phyloP scores from a whole-genome alignment of 2,113 vertebrate genomes.

The Oreochromis tanganicae region DNA sequence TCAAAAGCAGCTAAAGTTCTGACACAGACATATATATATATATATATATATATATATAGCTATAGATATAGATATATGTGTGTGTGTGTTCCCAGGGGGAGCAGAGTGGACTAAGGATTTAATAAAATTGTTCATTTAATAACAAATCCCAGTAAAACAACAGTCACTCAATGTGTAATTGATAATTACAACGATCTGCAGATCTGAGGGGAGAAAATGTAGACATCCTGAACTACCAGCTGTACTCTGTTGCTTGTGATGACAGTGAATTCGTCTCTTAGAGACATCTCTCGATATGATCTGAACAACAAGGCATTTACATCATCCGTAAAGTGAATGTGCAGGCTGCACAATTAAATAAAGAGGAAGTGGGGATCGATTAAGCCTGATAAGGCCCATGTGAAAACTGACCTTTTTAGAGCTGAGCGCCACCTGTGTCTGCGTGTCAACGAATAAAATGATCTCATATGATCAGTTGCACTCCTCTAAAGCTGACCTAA shows the following conservation, averaged over 20 bases:
- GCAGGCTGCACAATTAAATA: not conserved
- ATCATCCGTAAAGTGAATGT: not conserved
- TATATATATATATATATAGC: not conserved
- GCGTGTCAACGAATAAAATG: not conserved
- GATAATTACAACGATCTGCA: not conserved
- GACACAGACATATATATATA: not conserved
- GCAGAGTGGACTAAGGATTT: not conserved
- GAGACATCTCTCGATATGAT: not conserved
- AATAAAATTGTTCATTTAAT: not conserved
- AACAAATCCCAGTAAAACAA: not conserved
- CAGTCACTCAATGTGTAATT: not conserved
- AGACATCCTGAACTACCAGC: not conserved
- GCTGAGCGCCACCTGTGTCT: not conserved
- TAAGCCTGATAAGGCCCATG: not conserved
- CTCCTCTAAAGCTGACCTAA: not conserved
- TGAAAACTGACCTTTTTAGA: not conserved
- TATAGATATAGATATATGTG: not conserved
- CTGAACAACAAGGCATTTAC: not conserved
- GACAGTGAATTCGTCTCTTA: not conserved
- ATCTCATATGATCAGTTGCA: not conserved
- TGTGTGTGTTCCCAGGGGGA: not conserved
- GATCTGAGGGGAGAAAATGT: not conserved
- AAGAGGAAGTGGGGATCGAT: not conserved
- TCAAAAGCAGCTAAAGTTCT: not conserved
- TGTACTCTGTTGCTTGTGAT: not conserved